Evolutionary conservation across 2,113 vertebrate genomes (phyloP).

Genomic region (Clarias macrocephalus): DNA sequence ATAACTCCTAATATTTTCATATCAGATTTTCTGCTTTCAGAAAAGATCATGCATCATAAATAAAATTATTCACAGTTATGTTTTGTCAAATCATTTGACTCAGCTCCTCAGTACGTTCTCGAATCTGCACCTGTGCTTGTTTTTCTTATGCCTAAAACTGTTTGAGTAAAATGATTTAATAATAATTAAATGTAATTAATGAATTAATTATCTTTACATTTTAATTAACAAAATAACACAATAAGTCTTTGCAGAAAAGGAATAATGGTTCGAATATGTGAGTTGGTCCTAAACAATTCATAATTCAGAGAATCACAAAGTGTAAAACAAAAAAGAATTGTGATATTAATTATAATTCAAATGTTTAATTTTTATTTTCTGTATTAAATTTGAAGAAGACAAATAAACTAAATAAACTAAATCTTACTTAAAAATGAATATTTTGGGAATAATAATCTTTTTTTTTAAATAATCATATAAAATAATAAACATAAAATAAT

Average conservation of each 20-base stretch:
- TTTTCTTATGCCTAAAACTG: too few relatives aligned
- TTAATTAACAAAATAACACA: background rate
- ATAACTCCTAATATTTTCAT: background rate
- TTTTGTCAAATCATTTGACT: background rate
- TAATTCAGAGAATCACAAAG: background rate
- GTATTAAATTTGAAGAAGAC: too few relatives aligned
- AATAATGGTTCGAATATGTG: background rate
- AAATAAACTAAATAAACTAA: background rate
- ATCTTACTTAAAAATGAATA: background rate
- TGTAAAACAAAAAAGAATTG: background rate
- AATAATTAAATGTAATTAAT: too few relatives aligned
- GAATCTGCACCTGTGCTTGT: too few relatives aligned
- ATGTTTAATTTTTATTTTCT: too few relatives aligned
- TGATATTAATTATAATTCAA: too few relatives aligned
- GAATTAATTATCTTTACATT: too few relatives aligned
- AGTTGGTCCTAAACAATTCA: background rate
- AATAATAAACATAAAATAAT: too few relatives aligned
- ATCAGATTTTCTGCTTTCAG: background rate
- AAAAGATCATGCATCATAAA: background rate
- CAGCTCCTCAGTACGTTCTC: background rate
- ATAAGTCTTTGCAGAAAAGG: background rate
- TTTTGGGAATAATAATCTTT: background rate
- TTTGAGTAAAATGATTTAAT: too few relatives aligned
- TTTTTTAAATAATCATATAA: background rate
- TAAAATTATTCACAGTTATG: background rate